Evolutionary conservation across 2,113 vertebrate genomes (phyloP), one percentile per base, ranked within the genome.

Genomic region (Tylochromis polylepis): DNA sequence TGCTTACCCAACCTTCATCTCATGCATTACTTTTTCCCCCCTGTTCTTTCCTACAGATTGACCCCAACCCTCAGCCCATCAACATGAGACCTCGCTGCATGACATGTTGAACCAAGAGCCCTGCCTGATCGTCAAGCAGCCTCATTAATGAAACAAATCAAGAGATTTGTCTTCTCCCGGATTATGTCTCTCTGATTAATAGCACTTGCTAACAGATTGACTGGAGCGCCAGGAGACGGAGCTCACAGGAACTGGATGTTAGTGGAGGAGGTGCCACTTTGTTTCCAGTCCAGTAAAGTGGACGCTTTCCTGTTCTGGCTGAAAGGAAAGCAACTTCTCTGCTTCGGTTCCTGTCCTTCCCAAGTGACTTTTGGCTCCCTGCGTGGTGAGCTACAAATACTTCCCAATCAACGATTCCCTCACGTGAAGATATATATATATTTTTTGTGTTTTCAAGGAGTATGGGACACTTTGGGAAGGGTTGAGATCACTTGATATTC

Each of bases 81-180:
- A 92, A 12, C 89, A 96, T 96, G 83, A 96, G 98, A 84, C 98
- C 95, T 0, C 98, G 97, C 93, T 98, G 98, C 96, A 98, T 98
- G 99, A 99, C 99, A 8, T 98, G 97, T 91, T 99, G 97, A 99
- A 95, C 88, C 67, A 15, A 1, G 46, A 38, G 2, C 57, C 83
- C 80, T 75, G 16, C 79, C 75, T 6, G 1, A 77, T 87, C 65
- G 38, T 91, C 27, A 1, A 82, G 91, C 93, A 53, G 53, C 20
- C 87, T 90, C 11, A 79, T 87, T 75, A 85, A 79, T 18, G 6
- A 93, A 94, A 89, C 80, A 12, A 93, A 92, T 92, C 86, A 86
- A 87, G 93, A 94, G 95, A 95, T 95, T 91, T 92, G 88, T 94
- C 87, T 93, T 95, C 94, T 95, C 91, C 93, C 81, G 88, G 94